A percentile compares a stretch with the other conserved stretches of the same genome.
These are phyloP conservation scores for Dasysyrphus albostriatus DNA, from an alignment of 2,888 invertebrate genomes.

Conservation along the genomic window DNA sequence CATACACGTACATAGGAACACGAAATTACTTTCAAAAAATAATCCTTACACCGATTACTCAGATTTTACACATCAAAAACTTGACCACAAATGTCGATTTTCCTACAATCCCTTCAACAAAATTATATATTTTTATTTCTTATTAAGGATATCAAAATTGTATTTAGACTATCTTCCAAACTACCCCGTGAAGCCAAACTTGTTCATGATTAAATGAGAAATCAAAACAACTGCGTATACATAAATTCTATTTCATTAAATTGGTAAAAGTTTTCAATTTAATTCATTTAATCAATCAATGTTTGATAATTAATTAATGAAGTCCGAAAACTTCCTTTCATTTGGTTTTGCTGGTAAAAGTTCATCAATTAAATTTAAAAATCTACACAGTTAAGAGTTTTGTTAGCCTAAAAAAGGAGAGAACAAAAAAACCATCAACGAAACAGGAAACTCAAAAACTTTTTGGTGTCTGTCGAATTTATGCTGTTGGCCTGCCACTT, in stretches of 20 bases:
- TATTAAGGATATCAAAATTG: too few species aligned
- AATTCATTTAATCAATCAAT: slow-evolving; percentile 61
- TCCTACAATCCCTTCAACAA: too few species aligned
- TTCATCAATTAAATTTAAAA: slow-evolving; percentile 64
- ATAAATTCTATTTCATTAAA: slow-evolving; percentile 24
- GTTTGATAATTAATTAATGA: slow-evolving; percentile 64
- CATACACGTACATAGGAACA: too few species aligned
- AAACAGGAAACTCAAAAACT: slow-evolving; percentile 32
- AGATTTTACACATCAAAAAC: too few species aligned
- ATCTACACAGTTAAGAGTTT: background rate
- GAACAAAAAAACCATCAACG: slow-evolving; percentile 4
- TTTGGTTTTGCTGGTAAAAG: slow-evolving; percentile 23
- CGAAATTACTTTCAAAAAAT: too few species aligned
- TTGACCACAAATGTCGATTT: too few species aligned
- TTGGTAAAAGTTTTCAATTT: slow-evolving; percentile 51
- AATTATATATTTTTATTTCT: too few species aligned
- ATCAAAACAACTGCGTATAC: background rate
- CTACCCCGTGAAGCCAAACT: background rate
- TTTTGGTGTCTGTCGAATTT: slow-evolving; percentile 54
- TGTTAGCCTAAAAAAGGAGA: slow-evolving; percentile 9
- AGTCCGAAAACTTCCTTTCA: slow-evolving; percentile 28
- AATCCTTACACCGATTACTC: too few species aligned
- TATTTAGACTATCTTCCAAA: too few species aligned
- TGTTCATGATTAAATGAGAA: slow-evolving; percentile 6
- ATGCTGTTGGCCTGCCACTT: slow-evolving; percentile 46